Evolutionary conservation across 2,113 vertebrate genomes (phyloP).

Genomic region (Eidolon helvum): DNA sequence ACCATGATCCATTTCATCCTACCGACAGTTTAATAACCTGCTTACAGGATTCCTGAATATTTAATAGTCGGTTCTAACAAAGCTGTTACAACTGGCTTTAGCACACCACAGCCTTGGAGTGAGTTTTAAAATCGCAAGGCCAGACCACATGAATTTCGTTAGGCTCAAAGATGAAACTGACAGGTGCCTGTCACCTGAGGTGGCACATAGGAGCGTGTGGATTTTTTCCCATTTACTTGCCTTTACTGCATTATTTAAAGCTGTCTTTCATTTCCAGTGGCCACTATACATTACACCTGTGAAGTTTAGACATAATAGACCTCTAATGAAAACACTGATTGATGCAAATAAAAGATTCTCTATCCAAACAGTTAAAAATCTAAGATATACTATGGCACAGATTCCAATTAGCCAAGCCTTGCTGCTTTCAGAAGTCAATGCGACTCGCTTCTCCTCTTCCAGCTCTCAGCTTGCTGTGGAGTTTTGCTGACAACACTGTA

Average conservation of each 20-base stretch:
- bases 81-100: background rate
- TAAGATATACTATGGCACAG: background rate
- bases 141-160: background rate
- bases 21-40: background rate
- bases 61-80: background rate
- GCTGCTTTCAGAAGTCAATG: background rate
- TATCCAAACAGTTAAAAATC: background rate
- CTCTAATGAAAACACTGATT: background rate
- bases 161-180: background rate
- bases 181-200: background rate
- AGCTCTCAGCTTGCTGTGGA: background rate
- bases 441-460: background rate
- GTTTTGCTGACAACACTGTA: slow-evolving; percentile 50
- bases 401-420: background rate
- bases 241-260: background rate
- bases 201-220: background rate
- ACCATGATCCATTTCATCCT: background rate
- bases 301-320: background rate
- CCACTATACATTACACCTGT: background rate
- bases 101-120: background rate
- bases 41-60: background rate
- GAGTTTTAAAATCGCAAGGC: background rate
- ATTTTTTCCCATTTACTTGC: background rate
- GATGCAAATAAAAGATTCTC: slow-evolving; percentile 5
- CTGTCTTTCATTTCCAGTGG: slow-evolving; percentile 21